A percentile compares a stretch with the other conserved stretches of the same genome.
Evolutionary conservation across 2,797 vertebrate genomes (phyloP).

Genomic region (Xenopus petersii): DNA sequence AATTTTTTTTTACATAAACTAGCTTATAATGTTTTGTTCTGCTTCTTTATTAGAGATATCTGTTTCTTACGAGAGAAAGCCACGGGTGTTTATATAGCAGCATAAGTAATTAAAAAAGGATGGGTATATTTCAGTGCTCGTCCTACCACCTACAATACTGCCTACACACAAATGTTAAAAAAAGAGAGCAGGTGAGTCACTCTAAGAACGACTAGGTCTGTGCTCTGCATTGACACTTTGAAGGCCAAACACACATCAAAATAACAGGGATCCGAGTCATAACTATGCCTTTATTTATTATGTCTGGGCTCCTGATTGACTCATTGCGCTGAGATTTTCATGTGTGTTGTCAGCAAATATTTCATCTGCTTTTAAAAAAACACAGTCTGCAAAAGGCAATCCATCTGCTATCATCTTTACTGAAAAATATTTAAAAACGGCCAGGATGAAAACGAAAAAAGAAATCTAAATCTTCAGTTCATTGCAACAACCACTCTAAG

Average conservation of each 20-base stretch:
- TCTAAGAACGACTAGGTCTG: background rate
- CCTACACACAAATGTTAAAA: background rate
- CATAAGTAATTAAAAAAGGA: too few species aligned
- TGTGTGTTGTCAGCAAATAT: conserved; percentile 7
- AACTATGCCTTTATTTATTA: background rate
- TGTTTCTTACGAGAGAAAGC: too few species aligned
- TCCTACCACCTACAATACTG: too few species aligned
- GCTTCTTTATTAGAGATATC: too few species aligned
- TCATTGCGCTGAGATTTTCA: background rate
- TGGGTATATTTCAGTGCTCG: too few species aligned
- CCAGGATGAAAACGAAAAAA: background rate
- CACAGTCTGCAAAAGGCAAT: conserved; percentile 2
- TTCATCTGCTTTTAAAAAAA: background rate
- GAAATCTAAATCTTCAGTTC: too few species aligned
- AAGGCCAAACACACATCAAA: background rate
- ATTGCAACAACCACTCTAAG: too few species aligned
- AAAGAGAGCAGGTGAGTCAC: conserved; percentile 1
- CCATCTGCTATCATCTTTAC: background rate
- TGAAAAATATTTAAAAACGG: background rate
- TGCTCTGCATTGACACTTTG: background rate
- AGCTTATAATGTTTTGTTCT: too few species aligned
- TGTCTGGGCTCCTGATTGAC: background rate
- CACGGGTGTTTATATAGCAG: too few species aligned
- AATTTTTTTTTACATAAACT: too few species aligned
- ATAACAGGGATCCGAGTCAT: background rate